Conservation (phyloP, 2,113 vertebrate species). For the Paramisgurnus dabryanus region DNA sequence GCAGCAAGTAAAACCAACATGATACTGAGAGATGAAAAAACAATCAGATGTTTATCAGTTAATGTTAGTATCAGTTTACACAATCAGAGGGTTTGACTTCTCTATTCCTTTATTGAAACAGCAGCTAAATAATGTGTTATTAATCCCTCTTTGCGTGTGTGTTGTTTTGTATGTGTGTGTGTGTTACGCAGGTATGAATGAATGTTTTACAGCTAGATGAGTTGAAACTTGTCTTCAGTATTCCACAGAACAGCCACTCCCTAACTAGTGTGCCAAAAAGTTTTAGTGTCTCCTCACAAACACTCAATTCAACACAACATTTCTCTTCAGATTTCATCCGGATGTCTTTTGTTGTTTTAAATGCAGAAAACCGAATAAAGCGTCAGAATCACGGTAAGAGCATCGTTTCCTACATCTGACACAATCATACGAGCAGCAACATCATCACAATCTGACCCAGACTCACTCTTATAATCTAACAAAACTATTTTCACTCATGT, state of each 20-base stretch:
- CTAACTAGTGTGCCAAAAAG: background rate
- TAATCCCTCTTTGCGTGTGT: background rate
- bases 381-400: background rate
- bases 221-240: constrained; percentile 35
- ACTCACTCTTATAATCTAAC: background rate
- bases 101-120: background rate
- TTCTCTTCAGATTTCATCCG: background rate
- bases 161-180: constrained; percentile 6
- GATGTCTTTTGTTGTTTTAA: background rate
- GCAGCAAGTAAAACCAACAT: constrained; percentile 73
- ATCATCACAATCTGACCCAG: background rate
- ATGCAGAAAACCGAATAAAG: background rate
- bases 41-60: background rate
- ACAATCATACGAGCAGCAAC: background rate
- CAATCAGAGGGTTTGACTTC: too few relatives aligned
- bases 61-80: too few relatives aligned
- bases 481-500: too few relatives aligned
- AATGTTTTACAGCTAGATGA: constrained; percentile 9
- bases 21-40: constrained; percentile 52
- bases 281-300: background rate
- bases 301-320: background rate
- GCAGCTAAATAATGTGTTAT: background rate
- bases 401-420: background rate
- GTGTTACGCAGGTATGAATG: constrained; percentile 3
- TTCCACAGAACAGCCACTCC: background rate